Evolutionary conservation across 2,888 invertebrate species (phyloP), one percentile per base, ranked within the genome.

Genomic region (Busseola fusca): DNA sequence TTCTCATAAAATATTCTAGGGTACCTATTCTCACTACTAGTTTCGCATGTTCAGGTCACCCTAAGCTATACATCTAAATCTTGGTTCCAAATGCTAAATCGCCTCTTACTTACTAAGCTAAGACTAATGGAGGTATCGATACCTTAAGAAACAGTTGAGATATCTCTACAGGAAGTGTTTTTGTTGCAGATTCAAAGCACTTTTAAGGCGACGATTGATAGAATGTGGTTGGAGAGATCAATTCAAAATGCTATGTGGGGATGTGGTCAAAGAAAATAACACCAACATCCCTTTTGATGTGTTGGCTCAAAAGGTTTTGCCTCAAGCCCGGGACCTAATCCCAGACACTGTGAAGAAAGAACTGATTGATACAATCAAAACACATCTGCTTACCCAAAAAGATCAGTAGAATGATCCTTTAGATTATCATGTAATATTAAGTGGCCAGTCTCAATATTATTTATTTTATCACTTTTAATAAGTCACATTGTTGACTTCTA

Each of bases 171-270:
- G 30, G 10, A 6, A 30, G 42, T 56, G 27, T 27, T 64, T 67
- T 69, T 74, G 70, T 94, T 94, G 37, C 86, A 98, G 98, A 84
- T 96, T 98, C 67, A 98, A 97, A 87, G 98, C 98, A 91, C 94
- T 98, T 64, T 95, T 98, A 37, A 96, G 97, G 84, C 96, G 97
- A 70, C 96, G 98, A 69, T 94, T 99, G 62, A 97, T 98, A 48
- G 99, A 99, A 93, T 98, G 98, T 92, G 99, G 99, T 0, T 99
- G 99, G 99, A 97, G 98, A 86, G 99, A 99, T 91, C 98, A 99
- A 95, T 97, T 99, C 0, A 97, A 98, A 89, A 96, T 98, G 87
- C 96, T 98, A 62, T 98, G 98, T 89, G 97, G 98, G 84, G 98
- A 98, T 91, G 97, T 97, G 25, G 97, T 99, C 2, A 97, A 97